Conservation (phyloP, 2,888 invertebrate genomes). For the Timandra comae region DNA sequence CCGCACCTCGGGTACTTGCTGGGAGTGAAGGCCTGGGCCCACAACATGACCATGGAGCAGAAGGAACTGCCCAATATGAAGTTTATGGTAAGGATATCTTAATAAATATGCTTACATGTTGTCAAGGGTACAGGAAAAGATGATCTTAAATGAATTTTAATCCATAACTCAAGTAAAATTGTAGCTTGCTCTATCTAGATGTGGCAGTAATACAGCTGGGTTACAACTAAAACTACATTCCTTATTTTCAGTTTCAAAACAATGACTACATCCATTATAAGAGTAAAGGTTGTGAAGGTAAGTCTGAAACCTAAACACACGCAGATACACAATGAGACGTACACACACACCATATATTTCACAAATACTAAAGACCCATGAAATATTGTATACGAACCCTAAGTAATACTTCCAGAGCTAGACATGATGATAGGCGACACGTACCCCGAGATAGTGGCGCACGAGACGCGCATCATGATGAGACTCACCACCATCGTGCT, state of each 20-base stretch:
- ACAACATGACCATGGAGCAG: constrained; percentile 71
- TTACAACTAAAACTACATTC: too few species aligned
- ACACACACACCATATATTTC: background rate
- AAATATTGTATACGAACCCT: too few species aligned
- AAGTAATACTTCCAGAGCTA: too few species aligned
- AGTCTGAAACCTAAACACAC: constrained; percentile 9
- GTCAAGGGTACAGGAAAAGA: too few species aligned
- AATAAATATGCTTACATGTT: too few species aligned
- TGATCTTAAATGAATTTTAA: too few species aligned
- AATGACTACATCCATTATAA: constrained; percentile 83
- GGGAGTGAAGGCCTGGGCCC: constrained; percentile 82
- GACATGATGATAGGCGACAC: constrained; percentile 87
- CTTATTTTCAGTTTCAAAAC: constrained; percentile 79
- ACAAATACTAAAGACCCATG: too few species aligned
- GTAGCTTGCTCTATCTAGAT: too few species aligned
- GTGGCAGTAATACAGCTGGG: too few species aligned
- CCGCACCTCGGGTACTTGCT: constrained; percentile 88
- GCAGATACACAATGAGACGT: background rate
- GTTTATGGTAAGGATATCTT: constrained; percentile 77
- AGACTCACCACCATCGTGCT: constrained; percentile 79
- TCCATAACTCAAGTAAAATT: too few species aligned
- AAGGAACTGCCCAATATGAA: constrained; percentile 80
- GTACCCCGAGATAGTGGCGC: constrained; percentile 85
- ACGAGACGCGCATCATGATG: constrained; percentile 87
- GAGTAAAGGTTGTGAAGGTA: constrained; percentile 80